phyloP scores from a whole-genome alignment of 2,888 invertebrate species.

The Ophraella communa region DNA sequence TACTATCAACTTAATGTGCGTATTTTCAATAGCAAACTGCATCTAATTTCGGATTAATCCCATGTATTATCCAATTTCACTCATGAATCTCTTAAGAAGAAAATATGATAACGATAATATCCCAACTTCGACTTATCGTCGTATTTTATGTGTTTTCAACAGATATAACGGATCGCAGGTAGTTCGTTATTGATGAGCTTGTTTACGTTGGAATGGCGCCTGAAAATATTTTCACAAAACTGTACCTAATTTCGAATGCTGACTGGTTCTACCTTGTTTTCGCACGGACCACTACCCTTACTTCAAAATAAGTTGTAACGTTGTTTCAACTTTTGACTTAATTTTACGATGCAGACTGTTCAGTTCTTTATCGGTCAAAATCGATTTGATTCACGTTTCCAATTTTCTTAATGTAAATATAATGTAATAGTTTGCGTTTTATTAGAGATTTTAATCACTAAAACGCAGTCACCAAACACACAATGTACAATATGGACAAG shows the following conservation, averaged over 20 bases:
- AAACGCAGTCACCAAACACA: too few species aligned
- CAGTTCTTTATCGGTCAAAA: background rate
- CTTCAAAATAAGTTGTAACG: background rate
- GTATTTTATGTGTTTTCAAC: conserved; percentile 52
- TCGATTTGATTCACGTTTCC: background rate
- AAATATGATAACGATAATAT: conserved; percentile 10
- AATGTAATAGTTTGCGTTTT: too few species aligned
- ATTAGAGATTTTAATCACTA: too few species aligned
- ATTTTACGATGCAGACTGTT: background rate
- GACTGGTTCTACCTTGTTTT: conserved; percentile 30
- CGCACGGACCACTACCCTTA: conserved; percentile 11
- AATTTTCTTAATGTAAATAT: too few species aligned
- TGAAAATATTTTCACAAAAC: conserved; percentile 14
- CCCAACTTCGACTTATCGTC: conserved; percentile 29
- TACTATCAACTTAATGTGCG: too few species aligned
- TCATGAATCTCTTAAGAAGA: background rate
- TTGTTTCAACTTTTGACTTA: background rate
- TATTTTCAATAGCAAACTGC: too few species aligned
- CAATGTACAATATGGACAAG: too few species aligned
- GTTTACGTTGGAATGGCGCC: conserved; percentile 52
- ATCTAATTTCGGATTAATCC: too few species aligned
- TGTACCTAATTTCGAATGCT: conserved; percentile 27
- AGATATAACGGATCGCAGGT: conserved; percentile 52
- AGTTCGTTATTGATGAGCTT: conserved; percentile 52
- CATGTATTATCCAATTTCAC: too few species aligned